Evolutionary conservation across 2,888 invertebrate species (phyloP), one percentile per base, ranked within the genome.

Genomic region (Drosophila kambysellisi): DNA sequence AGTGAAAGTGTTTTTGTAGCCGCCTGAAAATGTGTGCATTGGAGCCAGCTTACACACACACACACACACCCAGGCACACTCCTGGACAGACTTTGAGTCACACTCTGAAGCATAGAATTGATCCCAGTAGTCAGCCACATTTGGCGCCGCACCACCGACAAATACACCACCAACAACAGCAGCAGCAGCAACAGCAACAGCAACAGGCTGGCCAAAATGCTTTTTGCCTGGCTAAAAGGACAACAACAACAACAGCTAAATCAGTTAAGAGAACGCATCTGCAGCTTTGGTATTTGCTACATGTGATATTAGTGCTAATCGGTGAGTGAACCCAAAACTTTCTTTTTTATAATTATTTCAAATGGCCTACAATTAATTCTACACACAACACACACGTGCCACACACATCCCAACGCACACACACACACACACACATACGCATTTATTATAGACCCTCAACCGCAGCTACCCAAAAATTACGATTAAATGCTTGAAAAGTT

Each of bases 231-330:
- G 68, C 74, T 75, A 79, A 63, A 65, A 76, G 52, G 65, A 81
- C 58, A 74, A 69, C 59, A 43, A 17, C 53, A 54, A 37, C 37
- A 29, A 54, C 37, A 32, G 35, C n/a, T 15, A 56, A 17, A 52
- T 61, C 76, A 70, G 63, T 60, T 46, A 70, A 69, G 67, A 70
- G 72, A 66, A 71, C 73, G 60, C 80, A 76, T 74, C 70, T 89
- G 74, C 89, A 87, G 70, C 78, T 91, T 76, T 92, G 93, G 93
- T 89, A 89, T 77, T 91, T 92, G 70, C 84, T 92, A 73, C 93
- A 92, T 89, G 88, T 92, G 91, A 91, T 92, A 90, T 86, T 92
- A 79, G 91, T 93, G 84, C 83, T 93, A 90, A 93, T 93, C 88
- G 92, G 92, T 92, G 81, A 92, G 92, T 92, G 67, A 35, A 12